Base-by-base conservation (phyloP, 2,797 vertebrate species). In the Gallinago solitaria region DNA sequence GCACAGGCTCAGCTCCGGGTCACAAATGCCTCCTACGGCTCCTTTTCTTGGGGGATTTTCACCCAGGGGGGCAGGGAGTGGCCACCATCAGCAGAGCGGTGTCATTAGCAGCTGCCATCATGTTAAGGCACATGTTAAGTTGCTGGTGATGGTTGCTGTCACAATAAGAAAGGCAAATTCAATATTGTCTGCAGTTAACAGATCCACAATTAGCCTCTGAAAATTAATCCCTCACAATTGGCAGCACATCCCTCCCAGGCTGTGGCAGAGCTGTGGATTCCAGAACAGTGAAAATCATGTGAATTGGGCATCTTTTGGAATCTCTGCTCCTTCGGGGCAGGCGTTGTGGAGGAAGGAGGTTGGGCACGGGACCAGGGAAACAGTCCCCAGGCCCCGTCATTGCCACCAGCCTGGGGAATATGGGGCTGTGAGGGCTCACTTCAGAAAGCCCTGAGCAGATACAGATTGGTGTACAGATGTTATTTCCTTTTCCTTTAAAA, bases 381-480 rank as follows among this genome's bases (percentile, higher is more conserved):
- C 9, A 8, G 1, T 35, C 43, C 21, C 60, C 1, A 1, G 14
- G 54, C 20, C 24, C 35, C 17, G 50, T n/a, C 45, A 11, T 5
- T 28, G 50, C 56, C 59, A 27, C 56, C 0, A 1, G 21, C 37
- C 25, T 7, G 6, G 39, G 20, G n/a, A n/a, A 11, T 25, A 8
- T 5, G 35, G 68, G 47, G 33, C 50, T 63, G 67, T 9, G 3
- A 25, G 41, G 30, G 28, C n/a, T 33, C 1, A 1, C 61, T 75
- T 65, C 23, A 33, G n/a, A 45, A 56, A n/a, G 18, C 33, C 35
- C 53, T 9, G 4, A 71, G 41, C 25, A 74, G 50, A 9, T 27
- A 43, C 30, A 24, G 24, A 5, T 28, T 16, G 17, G 16, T 30
- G 45, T 32, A 48, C 41, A 45, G 35, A 20, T 64, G 45, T 50